Evolutionary conservation across 2,797 vertebrate genomes (phyloP), one percentile per base, ranked within the genome.

Genomic region (Smutsia temminckii): DNA sequence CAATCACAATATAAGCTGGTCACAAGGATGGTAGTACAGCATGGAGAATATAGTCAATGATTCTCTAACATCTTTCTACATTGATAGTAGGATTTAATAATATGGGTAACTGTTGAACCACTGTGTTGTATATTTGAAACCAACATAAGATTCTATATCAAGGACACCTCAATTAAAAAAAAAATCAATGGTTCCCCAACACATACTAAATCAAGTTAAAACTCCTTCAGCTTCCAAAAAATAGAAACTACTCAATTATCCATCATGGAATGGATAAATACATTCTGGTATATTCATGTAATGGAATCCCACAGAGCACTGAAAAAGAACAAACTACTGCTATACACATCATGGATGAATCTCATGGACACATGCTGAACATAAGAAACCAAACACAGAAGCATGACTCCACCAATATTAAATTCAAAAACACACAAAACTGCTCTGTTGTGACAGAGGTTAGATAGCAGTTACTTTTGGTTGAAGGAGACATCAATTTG

Each of bases 181-280:
- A 89, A 93, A 86, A 84, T 85, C 85, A 85, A 55, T 63, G 25
- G 34, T 53, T 71, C 74, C 37, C 49, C 51, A 96, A 8, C 63
- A 20, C 80, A 77, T 66, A 91, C 3, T 66, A 37, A 86, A 17
- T 86, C 77, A 80, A 93, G 21, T 84, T 90, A 84, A 78, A 93
- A 81, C 9, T 94, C 53, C 79, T 85, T 61, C 66, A 17, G 89
- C 29, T 84, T 91, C 69, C n/a, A 63, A 86, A 96, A 97, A 81
- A 72, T 17, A 87, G 42, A 85, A 89, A 93, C 72, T 46, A 83
- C 16, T 32, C 34, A 66, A 68, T 0, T 93, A 69, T 55, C 46
- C 42, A 89, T 37, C n/a, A 53, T 29, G 53, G 53, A 88, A 93
- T 61, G 12, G 61, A 69, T 64, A 95, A 84, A 93, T 21, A 66